Conservation (phyloP, 1,140 invertebrate genomes). For the Papilio polytes region DNA sequence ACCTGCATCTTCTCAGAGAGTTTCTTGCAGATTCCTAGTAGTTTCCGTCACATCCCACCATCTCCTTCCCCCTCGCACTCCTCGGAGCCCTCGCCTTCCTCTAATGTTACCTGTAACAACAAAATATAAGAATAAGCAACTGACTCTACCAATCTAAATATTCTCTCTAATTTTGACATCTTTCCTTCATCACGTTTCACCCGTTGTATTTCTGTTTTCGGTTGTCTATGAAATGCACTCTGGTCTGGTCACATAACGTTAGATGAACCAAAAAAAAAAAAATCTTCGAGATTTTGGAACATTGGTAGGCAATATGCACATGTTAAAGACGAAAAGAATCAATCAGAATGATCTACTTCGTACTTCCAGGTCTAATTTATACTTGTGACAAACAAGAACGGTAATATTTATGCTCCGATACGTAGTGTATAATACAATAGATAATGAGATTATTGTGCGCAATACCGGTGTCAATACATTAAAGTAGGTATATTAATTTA, state of each 20-base stretch:
- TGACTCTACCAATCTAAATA: background rate
- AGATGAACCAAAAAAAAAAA: too few species aligned
- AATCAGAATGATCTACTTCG: background rate
- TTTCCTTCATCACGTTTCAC: background rate
- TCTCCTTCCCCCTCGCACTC: constrained; percentile 85
- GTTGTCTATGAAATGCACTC: background rate
- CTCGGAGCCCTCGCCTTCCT: constrained; percentile 90
- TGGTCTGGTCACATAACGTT: too few species aligned
- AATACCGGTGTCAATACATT: constrained; percentile 10
- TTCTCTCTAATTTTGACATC: background rate
- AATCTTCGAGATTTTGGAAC: too few species aligned
- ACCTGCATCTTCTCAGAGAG: constrained; percentile 93
- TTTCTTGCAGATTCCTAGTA: constrained; percentile 93
- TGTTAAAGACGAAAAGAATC: background rate
- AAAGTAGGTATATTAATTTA: background rate
- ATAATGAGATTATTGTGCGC: constrained; percentile 2
- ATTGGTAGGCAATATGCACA: too few species aligned
- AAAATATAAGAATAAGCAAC: constrained; percentile 19
- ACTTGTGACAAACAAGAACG: background rate
- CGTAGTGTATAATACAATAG: background rate
- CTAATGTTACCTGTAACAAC: constrained; percentile 90
- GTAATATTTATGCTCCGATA: background rate
- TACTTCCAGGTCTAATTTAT: background rate
- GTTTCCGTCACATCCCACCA: constrained; percentile 94
- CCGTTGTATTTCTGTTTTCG: background rate